Conservation (phyloP, 2,888 invertebrate species). For the Thymelicus lineola region DNA sequence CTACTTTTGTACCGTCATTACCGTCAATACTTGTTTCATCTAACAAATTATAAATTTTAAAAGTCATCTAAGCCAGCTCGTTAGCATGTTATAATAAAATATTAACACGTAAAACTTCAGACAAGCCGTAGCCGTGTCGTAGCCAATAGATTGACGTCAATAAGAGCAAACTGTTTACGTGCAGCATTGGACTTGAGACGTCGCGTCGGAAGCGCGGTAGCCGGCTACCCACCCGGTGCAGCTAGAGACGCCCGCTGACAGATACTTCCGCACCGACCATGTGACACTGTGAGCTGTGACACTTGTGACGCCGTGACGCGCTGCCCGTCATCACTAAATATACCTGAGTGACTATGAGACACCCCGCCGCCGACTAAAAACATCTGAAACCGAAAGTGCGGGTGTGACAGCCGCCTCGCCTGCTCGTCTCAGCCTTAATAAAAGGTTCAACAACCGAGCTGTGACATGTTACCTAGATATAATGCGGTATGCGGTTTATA, state of each 20-base stretch:
- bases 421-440: slow-evolving; percentile 65
- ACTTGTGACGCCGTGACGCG: slow-evolving; percentile 39
- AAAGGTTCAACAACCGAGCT: slow-evolving; percentile 79
- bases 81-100: slow-evolving; percentile 1
- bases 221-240: slow-evolving; percentile 16
- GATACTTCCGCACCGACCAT: slow-evolving; percentile 63
- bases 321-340: slow-evolving; percentile 67
- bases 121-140: slow-evolving; percentile 8
- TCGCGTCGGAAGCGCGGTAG: slow-evolving; percentile 41
- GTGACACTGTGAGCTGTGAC: slow-evolving; percentile 39
- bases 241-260: slow-evolving; percentile 53
- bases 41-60: background rate
- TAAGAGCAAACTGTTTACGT: slow-evolving; percentile 47
- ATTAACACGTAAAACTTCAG: background rate
- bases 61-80: background rate
- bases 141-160: slow-evolving; percentile 35
- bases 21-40: too few relatives aligned
- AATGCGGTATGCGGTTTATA: slow-evolving; percentile 79
- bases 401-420: slow-evolving; percentile 44
- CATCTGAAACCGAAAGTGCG: slow-evolving; percentile 62
- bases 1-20: too few relatives aligned
- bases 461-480: slow-evolving; percentile 77
- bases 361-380: slow-evolving; percentile 61
- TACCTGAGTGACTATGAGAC: slow-evolving; percentile 68
- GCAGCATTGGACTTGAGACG: slow-evolving; percentile 44